Base-by-base conservation (phyloP, 2,888 invertebrate genomes). In the Oligia strigilis region DNA sequence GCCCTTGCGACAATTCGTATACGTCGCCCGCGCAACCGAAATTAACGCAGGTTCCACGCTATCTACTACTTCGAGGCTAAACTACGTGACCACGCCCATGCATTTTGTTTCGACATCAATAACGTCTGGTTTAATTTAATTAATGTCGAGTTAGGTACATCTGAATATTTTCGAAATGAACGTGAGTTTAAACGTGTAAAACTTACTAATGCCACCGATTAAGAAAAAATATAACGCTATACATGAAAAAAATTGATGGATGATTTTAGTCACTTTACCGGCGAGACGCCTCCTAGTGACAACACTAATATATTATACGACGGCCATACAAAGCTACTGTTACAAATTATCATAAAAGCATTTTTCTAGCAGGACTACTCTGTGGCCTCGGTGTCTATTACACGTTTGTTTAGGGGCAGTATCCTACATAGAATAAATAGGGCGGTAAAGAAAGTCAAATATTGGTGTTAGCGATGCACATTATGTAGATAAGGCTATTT, bases 331-430 rank as follows among this genome's bases (percentile, higher is more conserved):
- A 90, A 86, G 67, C 82, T 85, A 87, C 75, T 75, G 77, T 82
- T 81, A 87, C 69, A 87, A 87, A 83, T 85, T 11, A 83, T 84
- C 79, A 76, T 85, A 87, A 89, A 85, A 90, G 90, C 87, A 82
- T 77, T 88, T 87, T 89, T 90, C 93, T 95, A 95, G 94, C 94
- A 91, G 92, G 92, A 92, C 93, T 93, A 94, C 90, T 91, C 85
- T 88, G 91, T 90, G 92, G 91, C 91, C 90, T 87, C 87, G 86
- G 86, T 85, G 80, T 86, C 88, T 86, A 88, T 82, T 85, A 87
- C 89, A 83, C 82, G 80, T 80, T 75, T 76, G 78, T 86, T 80
- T 78, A 84, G 70, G 82, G 87, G 90, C 83, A 82, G 87, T 91
- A 90, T 72, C 78, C 84, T 83, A 92, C 85, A 88, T 89, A 81